Percentiles rank a stretch among this genome's conserved stretches.
Evolutionary conservation across 2,113 vertebrate species (phyloP).

Genomic region (Poeciliopsis turrubarensis): DNA sequence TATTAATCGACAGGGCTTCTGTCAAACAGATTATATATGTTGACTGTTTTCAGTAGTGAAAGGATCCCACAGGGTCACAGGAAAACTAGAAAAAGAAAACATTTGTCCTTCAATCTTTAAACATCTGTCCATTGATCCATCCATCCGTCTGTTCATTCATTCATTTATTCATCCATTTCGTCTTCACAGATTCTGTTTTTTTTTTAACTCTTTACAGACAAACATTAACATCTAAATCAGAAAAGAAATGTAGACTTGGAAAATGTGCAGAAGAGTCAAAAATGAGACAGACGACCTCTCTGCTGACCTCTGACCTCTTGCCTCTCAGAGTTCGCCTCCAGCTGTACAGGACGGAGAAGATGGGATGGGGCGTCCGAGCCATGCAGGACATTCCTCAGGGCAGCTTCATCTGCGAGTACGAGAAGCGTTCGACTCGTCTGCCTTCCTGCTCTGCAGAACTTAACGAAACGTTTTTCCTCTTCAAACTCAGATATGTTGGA

Average conservation of each 20-base stretch:
- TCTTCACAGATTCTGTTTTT: too few species aligned
- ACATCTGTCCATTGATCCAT: too few species aligned
- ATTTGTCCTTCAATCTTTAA: too few species aligned
- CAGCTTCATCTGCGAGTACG: constrained; percentile 95
- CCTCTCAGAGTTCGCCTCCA: constrained; percentile 87
- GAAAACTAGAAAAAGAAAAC: too few species aligned
- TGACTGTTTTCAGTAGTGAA: not conserved
- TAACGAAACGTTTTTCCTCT: not conserved
- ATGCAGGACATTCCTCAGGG: constrained; percentile 92
- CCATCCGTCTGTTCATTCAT: too few species aligned
- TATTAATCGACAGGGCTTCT: not conserved
- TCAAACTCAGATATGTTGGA: constrained; percentile 85
- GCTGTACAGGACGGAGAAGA: constrained; percentile 93
- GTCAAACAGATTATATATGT: not conserved
- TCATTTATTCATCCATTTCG: too few species aligned
- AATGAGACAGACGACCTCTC: not conserved
- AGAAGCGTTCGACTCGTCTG: not conserved
- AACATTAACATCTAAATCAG: not conserved
- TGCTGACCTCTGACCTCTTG: not conserved
- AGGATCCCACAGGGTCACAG: too few species aligned
- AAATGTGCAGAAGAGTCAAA: not conserved
- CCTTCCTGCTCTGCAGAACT: not conserved
- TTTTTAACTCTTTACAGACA: not conserved
- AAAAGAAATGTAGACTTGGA: not conserved
- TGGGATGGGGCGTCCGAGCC: constrained; percentile 93